These are phyloP conservation scores for Hycleus cichorii DNA, from an alignment of 1,140 invertebrate genomes.

Conservation along the genomic window DNA sequence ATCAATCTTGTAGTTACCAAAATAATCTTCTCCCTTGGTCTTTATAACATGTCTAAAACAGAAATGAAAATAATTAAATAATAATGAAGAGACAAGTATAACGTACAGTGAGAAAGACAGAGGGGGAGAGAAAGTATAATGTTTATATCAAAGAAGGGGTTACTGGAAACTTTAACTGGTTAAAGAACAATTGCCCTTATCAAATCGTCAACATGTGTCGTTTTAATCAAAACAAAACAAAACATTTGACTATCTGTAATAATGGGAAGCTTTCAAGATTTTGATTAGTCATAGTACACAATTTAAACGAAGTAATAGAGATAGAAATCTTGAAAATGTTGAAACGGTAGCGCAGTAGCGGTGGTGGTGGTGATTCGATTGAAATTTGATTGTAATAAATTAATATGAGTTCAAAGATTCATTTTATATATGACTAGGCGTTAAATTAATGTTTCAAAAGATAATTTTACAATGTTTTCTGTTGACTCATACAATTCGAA, in stretches of 20 bases:
- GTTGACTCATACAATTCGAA: too few relatives aligned
- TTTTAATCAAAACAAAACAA: background rate
- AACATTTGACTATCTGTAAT: slow-evolving; percentile 4
- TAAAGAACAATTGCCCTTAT: slow-evolving; percentile 24
- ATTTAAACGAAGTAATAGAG: slow-evolving; percentile 39
- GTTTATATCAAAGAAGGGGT: slow-evolving; percentile 43
- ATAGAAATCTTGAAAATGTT: slow-evolving; percentile 33
- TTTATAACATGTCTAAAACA: slow-evolving; percentile 37
- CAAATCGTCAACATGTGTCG: background rate
- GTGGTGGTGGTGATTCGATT: slow-evolving; percentile 19
- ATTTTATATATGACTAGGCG: slow-evolving; percentile 33
- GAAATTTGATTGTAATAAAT: slow-evolving; percentile 36
- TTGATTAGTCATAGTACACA: slow-evolving; percentile 40
- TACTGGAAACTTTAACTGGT: slow-evolving; percentile 28
- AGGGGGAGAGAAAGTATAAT: slow-evolving; percentile 31
- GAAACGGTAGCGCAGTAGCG: slow-evolving; percentile 31
- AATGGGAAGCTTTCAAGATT: slow-evolving; percentile 33
- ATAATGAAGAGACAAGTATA: slow-evolving; percentile 40
- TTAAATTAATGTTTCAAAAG: slow-evolving; percentile 23
- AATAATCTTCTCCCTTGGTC: background rate
- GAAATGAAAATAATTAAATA: slow-evolving; percentile 46
- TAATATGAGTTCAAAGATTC: slow-evolving; percentile 26
- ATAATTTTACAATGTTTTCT: background rate
- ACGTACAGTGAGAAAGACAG: background rate
- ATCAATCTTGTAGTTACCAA: slow-evolving; percentile 4